Evolutionary conservation across 1,140 invertebrate species (phyloP), one percentile per base, ranked within the genome.

Genomic region (Brachystomella parvula): DNA sequence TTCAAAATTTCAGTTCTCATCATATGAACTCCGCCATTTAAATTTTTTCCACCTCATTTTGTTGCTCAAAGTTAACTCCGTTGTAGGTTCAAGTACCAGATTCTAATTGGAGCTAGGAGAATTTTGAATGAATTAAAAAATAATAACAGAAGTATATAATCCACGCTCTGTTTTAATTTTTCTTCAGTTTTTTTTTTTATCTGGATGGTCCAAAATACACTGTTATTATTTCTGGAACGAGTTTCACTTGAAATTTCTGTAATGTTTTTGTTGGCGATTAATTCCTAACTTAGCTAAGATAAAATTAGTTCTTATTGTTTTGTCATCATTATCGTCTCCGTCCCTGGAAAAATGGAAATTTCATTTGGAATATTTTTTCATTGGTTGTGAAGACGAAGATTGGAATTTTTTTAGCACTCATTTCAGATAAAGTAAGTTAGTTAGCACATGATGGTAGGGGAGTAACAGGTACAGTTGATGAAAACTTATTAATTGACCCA

Each of bases 131-230:
- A n/a, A n/a, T n/a, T n/a, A n/a, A n/a, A n/a, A n/a, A n/a, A n/a
- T n/a, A n/a, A n/a, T n/a, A n/a, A n/a, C n/a, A n/a, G n/a, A n/a
- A n/a, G n/a, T n/a, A n/a, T n/a, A n/a, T n/a, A n/a, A n/a, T n/a
- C n/a, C n/a, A n/a, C 39, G 39, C 39, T 44, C n/a, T n/a, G 9
- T n/a, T n/a, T 44, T 44, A 44, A 44, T n/a, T 44, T 44, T n/a
- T n/a, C n/a, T n/a, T n/a, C n/a, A n/a, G n/a, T n/a, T n/a, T n/a
- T n/a, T 6, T 53, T 26, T 53, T 53, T 17, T 53, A 17, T 53
- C 24, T 53, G 35, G 49, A 53, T 53, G 49, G 49, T 53, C 49
- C 49, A 53, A 53, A 53, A 53, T 53, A 53, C 49, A 53, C 49
- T 39, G 35, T 39, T 39, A 39, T 39, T 39, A n/a, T 39, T 39